These are phyloP conservation scores for Porites divaricata DNA, from an alignment of 92 coral and sea anemone species.

Conservation along the genomic window DNA sequence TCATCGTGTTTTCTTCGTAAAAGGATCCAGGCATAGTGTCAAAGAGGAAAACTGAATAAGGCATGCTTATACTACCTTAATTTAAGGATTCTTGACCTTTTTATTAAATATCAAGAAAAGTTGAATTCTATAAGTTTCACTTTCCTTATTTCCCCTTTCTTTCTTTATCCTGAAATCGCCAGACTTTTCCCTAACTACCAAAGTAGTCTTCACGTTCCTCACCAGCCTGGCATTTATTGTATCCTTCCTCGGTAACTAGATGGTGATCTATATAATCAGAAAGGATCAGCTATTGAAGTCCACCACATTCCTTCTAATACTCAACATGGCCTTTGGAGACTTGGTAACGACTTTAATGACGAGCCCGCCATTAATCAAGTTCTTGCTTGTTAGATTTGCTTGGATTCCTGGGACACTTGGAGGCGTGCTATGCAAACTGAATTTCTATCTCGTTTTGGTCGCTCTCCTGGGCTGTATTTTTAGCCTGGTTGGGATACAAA, in stretches of 20 bases:
- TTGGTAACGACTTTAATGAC: not conserved
- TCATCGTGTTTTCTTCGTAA: too few relatives aligned
- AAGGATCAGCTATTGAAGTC: slow-evolving; percentile 29
- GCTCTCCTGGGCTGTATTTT: slow-evolving; percentile 17
- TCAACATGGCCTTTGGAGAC: slow-evolving; percentile 61
- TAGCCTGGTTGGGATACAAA: slow-evolving; percentile 38
- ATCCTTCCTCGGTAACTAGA: slow-evolving; percentile 32
- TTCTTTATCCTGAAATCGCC: not conserved
- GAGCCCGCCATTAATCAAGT: not conserved
- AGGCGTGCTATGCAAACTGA: not conserved
- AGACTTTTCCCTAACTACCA: not conserved
- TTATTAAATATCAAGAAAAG: not conserved
- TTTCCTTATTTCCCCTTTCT: not conserved
- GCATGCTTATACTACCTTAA: too few relatives aligned
- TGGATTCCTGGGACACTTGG: slow-evolving; percentile 27
- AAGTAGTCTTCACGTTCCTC: not conserved
- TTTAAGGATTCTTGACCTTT: not conserved
- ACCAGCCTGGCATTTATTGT: not conserved
- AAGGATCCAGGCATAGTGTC: too few relatives aligned
- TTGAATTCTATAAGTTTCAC: too few relatives aligned
- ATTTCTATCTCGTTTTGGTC: not conserved
- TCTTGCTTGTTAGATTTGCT: not conserved
- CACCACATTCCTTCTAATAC: slow-evolving; percentile 48
- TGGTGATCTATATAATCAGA: slow-evolving; percentile 52
- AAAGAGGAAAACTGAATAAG: too few relatives aligned